These are phyloP conservation scores for Callospermophilus lateralis DNA, from an alignment of 2,113 vertebrate species.

Conservation along the genomic window DNA sequence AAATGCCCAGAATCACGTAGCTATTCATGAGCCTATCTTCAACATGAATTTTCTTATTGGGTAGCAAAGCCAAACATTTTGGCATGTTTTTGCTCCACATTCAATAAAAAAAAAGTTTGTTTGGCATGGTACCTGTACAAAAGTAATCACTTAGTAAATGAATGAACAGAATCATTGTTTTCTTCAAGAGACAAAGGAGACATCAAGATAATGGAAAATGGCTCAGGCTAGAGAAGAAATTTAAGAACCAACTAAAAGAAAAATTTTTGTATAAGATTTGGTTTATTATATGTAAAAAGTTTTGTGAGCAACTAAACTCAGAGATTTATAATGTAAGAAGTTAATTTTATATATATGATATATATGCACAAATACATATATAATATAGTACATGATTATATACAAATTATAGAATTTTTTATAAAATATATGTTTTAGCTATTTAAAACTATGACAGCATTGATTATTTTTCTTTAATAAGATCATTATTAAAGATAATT, in stretches of 20 bases:
- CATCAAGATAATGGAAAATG: not conserved
- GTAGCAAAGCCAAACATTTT: not conserved
- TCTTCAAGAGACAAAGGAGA: not conserved
- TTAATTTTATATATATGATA: not conserved
- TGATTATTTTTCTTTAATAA: not conserved
- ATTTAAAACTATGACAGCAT: not conserved
- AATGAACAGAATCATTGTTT: not conserved
- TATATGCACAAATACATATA: not conserved
- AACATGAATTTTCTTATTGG: not conserved
- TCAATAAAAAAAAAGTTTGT: not conserved
- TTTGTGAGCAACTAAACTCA: not conserved
- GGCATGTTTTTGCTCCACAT: not conserved
- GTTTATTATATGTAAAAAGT: not conserved
- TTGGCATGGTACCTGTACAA: not conserved
- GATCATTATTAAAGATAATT: too few relatives aligned
- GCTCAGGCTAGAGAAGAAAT: not conserved
- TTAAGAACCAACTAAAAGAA: not conserved
- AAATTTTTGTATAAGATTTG: not conserved
- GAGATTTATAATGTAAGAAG: not conserved
- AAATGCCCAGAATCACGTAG: not conserved
- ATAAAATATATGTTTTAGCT: not conserved
- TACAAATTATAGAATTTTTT: not conserved
- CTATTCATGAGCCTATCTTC: not conserved
- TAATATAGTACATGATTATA: not conserved
- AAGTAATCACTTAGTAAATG: conserved; percentile 10